Evolutionary conservation across 2,113 vertebrate genomes (phyloP).

Genomic region (Cebidichthys violaceus): DNA sequence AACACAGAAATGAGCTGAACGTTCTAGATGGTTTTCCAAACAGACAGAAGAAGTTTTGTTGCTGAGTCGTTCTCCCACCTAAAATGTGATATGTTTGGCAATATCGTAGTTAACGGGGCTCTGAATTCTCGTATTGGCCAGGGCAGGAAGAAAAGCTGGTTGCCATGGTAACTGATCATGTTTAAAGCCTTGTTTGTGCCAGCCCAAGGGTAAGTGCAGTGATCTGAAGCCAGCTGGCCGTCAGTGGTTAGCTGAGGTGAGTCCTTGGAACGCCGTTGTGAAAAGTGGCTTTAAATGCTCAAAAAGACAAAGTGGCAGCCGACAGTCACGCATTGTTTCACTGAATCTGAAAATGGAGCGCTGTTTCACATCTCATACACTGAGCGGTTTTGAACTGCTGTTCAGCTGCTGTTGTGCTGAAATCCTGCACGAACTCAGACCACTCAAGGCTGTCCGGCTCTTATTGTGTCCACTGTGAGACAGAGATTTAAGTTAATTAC

Average conservation of each 20-base stretch:
- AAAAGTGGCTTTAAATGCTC: constrained; percentile 10
- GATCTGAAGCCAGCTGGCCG: constrained; percentile 14
- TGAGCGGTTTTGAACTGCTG: not conserved
- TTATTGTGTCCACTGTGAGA: constrained; percentile 4
- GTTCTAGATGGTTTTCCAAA: not conserved
- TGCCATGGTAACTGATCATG: constrained; percentile 43
- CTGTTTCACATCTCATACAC: not conserved
- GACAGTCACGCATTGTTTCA: not conserved
- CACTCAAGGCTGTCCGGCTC: constrained; percentile 19
- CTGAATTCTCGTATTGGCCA: constrained; percentile 8
- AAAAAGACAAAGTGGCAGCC: not conserved
- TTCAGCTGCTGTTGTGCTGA: constrained; percentile 3
- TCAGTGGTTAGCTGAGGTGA: constrained; percentile 26
- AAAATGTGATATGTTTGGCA: not conserved
- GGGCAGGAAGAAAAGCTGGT: constrained; percentile 35
- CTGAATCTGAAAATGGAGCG: not conserved
- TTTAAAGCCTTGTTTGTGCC: constrained; percentile 39
- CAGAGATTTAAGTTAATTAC: constrained; percentile 34
- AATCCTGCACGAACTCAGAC: constrained; percentile 13
- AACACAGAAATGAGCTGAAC: not conserved
- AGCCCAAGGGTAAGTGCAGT: constrained; percentile 5
- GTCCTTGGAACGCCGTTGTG: not conserved
- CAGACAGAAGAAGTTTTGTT: not conserved
- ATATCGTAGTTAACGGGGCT: constrained; percentile 6
- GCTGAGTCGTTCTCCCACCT: constrained; percentile 3